phyloP scores from a whole-genome alignment of 2,113 vertebrate species.

The Periophthalmus modestus region DNA sequence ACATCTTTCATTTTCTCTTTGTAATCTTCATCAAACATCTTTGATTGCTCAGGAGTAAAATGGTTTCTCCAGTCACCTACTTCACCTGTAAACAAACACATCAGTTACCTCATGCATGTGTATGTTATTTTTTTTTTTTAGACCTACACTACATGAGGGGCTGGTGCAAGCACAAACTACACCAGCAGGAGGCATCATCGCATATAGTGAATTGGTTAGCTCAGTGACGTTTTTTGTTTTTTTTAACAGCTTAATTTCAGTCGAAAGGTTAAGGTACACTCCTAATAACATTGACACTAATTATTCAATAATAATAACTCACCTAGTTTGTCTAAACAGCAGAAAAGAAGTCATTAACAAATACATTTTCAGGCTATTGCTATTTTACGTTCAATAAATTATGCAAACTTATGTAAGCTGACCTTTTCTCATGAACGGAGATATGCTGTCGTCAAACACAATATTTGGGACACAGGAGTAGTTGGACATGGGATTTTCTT shows the following conservation, averaged over 20 bases:
- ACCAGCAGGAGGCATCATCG: neutral
- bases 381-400: neutral
- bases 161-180: neutral
- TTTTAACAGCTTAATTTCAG: too few relatives aligned
- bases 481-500: conserved; percentile 82
- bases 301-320: too few relatives aligned
- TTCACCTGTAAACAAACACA: conserved; percentile 65
- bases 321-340: too few relatives aligned
- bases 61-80: conserved; percentile 90
- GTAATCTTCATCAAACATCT: conserved; percentile 85
- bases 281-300: too few relatives aligned
- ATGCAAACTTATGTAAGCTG: too few relatives aligned
- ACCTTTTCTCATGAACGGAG: conserved; percentile 84
- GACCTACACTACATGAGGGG: neutral
- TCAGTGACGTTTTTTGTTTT: too few relatives aligned
- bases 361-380: too few relatives aligned
- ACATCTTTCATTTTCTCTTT: conserved; percentile 79
- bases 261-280: too few relatives aligned
- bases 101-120: neutral
- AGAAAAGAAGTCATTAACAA: too few relatives aligned
- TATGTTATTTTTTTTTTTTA: neutral
- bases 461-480: conserved; percentile 68
- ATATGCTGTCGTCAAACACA: conserved; percentile 73
- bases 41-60: conserved; percentile 84
- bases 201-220: too few relatives aligned